Percentiles rank a stretch among this genome's conserved stretches.
Evolutionary conservation across 2,888 invertebrate genomes (phyloP).

Genomic region (Lasioglossum morio): DNA sequence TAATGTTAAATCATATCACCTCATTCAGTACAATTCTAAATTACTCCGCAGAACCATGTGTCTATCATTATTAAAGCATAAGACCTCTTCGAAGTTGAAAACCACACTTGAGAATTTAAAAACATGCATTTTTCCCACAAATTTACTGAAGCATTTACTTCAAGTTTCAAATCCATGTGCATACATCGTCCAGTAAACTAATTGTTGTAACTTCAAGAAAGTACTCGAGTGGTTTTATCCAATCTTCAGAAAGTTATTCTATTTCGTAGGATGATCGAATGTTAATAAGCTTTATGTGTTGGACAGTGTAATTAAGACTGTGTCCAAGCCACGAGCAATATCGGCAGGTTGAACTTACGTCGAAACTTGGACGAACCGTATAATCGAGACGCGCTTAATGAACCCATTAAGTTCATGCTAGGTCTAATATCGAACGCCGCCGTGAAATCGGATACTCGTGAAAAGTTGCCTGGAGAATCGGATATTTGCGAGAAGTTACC

Average conservation of each 20-base stretch:
- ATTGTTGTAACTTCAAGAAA: background rate
- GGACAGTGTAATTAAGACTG: background rate
- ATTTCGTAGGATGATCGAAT: background rate
- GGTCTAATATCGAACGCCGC: slow-evolving; percentile 28
- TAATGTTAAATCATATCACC: background rate
- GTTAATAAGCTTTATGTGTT: background rate
- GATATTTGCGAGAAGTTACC: slow-evolving; percentile 22
- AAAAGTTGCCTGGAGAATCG: slow-evolving; percentile 10
- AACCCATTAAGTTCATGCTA: slow-evolving; percentile 23
- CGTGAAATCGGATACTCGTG: slow-evolving; percentile 29
- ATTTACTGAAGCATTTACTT: too few relatives aligned
- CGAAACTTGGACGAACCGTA: slow-evolving; percentile 31
- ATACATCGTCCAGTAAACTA: background rate
- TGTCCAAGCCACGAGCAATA: background rate
- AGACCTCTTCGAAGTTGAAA: too few relatives aligned
- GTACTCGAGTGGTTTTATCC: background rate
- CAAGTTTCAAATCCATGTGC: too few relatives aligned
- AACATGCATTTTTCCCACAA: background rate
- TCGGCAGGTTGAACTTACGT: background rate
- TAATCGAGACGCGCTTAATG: slow-evolving; percentile 35
- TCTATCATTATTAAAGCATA: background rate
- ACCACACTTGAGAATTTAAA: background rate
- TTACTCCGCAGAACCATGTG: background rate
- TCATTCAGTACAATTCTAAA: background rate
- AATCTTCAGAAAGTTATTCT: background rate